Conservation (phyloP, 2,888 invertebrate species). For the Crepidodera aurea region DNA sequence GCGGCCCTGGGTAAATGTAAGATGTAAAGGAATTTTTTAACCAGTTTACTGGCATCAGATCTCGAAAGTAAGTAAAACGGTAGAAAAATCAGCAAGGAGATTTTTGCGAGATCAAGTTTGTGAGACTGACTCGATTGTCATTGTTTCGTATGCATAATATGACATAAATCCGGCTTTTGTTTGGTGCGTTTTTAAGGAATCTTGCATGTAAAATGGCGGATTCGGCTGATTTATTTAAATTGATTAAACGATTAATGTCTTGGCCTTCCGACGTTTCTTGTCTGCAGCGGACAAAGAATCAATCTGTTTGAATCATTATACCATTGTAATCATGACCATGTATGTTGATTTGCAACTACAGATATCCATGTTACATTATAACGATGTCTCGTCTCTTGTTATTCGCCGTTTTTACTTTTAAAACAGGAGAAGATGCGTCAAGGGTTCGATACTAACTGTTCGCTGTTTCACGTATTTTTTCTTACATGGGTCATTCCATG, state of each 20-base stretch:
- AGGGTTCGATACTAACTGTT: constrained; percentile 28
- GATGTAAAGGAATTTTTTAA: constrained; percentile 29
- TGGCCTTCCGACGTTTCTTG: constrained; percentile 55
- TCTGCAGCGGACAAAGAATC: constrained; percentile 57
- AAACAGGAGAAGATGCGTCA: constrained; percentile 33
- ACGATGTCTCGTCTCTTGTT: constrained; percentile 39
- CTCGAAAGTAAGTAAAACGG: constrained; percentile 24
- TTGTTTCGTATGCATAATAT: constrained; percentile 41
- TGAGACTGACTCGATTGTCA: constrained; percentile 29
- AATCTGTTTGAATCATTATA: constrained; percentile 59
- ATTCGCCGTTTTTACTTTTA: constrained; percentile 37
- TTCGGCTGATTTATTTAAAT: constrained; percentile 58
- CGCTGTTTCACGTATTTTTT: constrained; percentile 3
- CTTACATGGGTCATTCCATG: too few relatives aligned
- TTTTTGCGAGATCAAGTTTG: constrained; percentile 33
- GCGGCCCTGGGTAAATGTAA: constrained; percentile 18
- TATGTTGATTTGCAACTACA: constrained; percentile 56
- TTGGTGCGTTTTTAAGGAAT: constrained; percentile 53
- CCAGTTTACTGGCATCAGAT: constrained; percentile 21
- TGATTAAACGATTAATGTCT: constrained; percentile 59
- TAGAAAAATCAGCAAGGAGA: constrained; percentile 24
- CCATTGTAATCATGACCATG: constrained; percentile 58
- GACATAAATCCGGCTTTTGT: constrained; percentile 50
- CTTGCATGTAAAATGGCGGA: constrained; percentile 55
- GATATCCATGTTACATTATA: constrained; percentile 53